Base-by-base conservation (phyloP, 2,113 vertebrate species). In the Atrichornis clamosus region DNA sequence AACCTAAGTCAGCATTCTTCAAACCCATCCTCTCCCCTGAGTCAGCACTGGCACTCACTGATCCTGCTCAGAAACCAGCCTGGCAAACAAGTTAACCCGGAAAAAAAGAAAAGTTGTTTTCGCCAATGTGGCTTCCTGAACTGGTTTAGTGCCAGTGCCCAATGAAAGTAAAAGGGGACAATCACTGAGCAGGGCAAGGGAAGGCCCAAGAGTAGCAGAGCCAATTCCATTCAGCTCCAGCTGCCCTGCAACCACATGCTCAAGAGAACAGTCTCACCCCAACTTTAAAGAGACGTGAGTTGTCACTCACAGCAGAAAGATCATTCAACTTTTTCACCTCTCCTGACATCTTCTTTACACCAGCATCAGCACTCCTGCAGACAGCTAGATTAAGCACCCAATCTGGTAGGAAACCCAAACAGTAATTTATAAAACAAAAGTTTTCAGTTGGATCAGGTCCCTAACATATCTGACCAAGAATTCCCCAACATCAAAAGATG, bases 31-130 rank as follows among this genome's bases (percentile, higher is more conserved):
- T 39, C 79, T n/a, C 55, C 42, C 88, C 83, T 92, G 93, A 96
- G 76, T 97, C 94, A 96, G 96, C 94, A 52, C 35, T 92, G 93
- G 89, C 86, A 95, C 44, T 52, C 64, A 62, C 63, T 15, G n/a
- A 59, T 59, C 73, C 89, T 67, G 94, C 72, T 68, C 69, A 74
- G 68, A 95, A 92, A 92, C 67, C 10, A 74, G 72, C 52, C 73
- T 72, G 80, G 84, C 79, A 86, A 74, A 88, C 81, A 86, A 81
- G 47, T 52, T 84, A 74, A 91, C 70, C 27, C 10, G 0, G 58
- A 37, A 60, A 55, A 42, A 81, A 90, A 84, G 73, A 89, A 23
- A 30, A 83, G 49, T 64, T 94, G 95, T 68, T 97, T 95, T 94
- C 3, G 52, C 80, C 93, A 92, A 0, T 59, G 64, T 78, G 64